Evolutionary conservation across 2,888 invertebrate genomes (phyloP).

Genomic region (Sphinx pinastri): DNA sequence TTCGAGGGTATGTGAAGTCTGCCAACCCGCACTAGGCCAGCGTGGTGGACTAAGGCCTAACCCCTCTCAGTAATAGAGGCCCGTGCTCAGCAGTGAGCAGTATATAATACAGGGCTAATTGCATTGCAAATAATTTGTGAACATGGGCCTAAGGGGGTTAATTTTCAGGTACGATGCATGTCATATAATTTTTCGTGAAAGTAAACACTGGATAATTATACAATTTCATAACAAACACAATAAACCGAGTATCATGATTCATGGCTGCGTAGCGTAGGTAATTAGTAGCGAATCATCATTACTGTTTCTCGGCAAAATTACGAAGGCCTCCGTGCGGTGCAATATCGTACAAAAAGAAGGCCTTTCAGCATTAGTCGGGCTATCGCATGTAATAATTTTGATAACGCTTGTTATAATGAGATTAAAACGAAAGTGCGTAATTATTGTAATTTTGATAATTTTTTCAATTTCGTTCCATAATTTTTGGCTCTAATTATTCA

Average conservation of each 20-base stretch:
- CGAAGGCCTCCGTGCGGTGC: neutral
- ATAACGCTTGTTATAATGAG: slow-evolving; percentile 46
- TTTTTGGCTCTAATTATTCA: slow-evolving; percentile 17
- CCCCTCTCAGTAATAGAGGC: no score
- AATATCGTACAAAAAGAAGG: neutral
- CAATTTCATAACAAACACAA: slow-evolving; percentile 27
- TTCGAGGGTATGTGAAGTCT: no score
- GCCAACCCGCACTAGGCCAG: no score
- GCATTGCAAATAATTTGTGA: no score
- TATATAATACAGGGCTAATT: no score
- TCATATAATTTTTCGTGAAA: slow-evolving; percentile 19
- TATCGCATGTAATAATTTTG: slow-evolving; percentile 18
- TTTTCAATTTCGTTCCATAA: slow-evolving; percentile 20
- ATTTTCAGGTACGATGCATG: no score
- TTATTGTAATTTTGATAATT: slow-evolving; percentile 36
- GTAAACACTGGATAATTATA: slow-evolving; percentile 24
- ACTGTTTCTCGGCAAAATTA: slow-evolving; percentile 28
- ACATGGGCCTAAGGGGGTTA: no score
- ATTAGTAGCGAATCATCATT: slow-evolving; percentile 35
- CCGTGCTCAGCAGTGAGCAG: no score
- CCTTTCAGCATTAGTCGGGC: neutral
- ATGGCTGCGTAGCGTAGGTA: neutral
- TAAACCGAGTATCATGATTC: slow-evolving; percentile 6
- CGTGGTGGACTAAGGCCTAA: no score
- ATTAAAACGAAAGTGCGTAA: slow-evolving; percentile 48